Base-by-base conservation (phyloP, 2,888 invertebrate species). In the Eumerus sabulonum region DNA sequence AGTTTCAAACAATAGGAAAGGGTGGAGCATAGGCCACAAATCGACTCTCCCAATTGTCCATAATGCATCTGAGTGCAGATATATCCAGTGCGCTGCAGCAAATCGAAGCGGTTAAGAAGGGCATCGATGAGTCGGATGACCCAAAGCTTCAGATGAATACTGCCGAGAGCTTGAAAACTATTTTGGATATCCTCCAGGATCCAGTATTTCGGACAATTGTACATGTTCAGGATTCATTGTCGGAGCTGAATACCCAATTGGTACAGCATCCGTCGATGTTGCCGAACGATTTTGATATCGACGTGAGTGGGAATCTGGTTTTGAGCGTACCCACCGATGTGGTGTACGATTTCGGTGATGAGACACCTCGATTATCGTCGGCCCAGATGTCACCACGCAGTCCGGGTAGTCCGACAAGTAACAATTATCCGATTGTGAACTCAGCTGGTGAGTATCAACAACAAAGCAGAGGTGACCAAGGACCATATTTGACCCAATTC, bases 211-310 rank as follows among this genome's bases (percentile, higher is more conserved):
- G 95, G 82, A 96, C 96, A 85, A 95, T 98, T 84, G 95, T 96
- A 14, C 96, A 95, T 64, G 93, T 98, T 74, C 94, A 98, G 90
- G 97, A 98, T 87, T 97, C 98, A 0, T 90, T 98, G 48, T 93
- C 93, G 50, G 95, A 97, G 90, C 90, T 98, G 64, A 95, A 96
- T 82, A 93, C 93, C 27, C 97, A 97, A 89, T 92, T 97, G 66
- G 93, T 93, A 44, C 95, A 96, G 85, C 97, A 97, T 90, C 97
- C 97, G 12, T 97, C 97, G 16, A 96, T 97, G 86, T 90, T 97
- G 81, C 96, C 97, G 47, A 95, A 95, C 57, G 97, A 98, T 88
- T 98, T 98, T 89, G 97, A 98, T 86, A 96, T 98, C 66, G 95
- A 94, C 83, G 92, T 94, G 50, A 93, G 95, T 83, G 95, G 95